Evolutionary conservation across 2,888 invertebrate species (phyloP).

Genomic region (Chloromyia formosa): DNA sequence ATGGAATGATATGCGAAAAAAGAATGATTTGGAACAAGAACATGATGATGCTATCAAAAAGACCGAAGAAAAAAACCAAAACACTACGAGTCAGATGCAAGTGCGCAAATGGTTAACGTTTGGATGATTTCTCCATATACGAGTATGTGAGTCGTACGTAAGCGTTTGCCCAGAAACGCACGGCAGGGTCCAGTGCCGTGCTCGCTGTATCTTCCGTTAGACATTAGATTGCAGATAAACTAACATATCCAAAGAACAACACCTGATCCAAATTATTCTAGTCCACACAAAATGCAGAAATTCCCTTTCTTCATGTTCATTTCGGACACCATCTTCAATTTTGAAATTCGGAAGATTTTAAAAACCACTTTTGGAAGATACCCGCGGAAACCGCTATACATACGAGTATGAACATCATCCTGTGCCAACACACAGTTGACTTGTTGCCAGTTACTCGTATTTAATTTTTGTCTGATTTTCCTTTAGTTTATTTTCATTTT

Average conservation of each 20-base stretch:
- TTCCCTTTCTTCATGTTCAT: conserved; percentile 31
- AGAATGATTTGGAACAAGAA: conserved; percentile 3
- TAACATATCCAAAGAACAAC: conserved; percentile 16
- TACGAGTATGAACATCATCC: neutral
- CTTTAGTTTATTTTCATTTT: conserved; percentile 34
- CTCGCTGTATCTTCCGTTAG: conserved; percentile 34
- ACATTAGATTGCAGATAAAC: conserved; percentile 42
- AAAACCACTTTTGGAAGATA: no score
- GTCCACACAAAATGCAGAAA: conserved; percentile 13
- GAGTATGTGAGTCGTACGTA: neutral
- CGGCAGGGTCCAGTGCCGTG: conserved; percentile 14
- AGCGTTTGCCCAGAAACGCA: conserved; percentile 5
- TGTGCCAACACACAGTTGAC: conserved; percentile 22
- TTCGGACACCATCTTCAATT: conserved; percentile 18
- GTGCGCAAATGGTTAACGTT: conserved; percentile 29
- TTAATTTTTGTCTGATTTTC: conserved; percentile 30
- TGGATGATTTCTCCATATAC: neutral
- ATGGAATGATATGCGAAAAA: conserved; percentile 35
- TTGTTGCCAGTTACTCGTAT: conserved; percentile 41
- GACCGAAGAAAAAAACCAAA: neutral
- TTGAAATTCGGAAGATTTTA: conserved; percentile 1
- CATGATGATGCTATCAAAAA: conserved; percentile 23
- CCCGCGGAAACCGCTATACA: conserved; percentile 18
- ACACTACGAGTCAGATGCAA: neutral
- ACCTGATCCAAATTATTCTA: conserved; percentile 16